Evolutionary conservation across 2,797 vertebrate species (phyloP), one percentile per base, ranked within the genome.

Genomic region (Lepilemur septentrionalis): DNA sequence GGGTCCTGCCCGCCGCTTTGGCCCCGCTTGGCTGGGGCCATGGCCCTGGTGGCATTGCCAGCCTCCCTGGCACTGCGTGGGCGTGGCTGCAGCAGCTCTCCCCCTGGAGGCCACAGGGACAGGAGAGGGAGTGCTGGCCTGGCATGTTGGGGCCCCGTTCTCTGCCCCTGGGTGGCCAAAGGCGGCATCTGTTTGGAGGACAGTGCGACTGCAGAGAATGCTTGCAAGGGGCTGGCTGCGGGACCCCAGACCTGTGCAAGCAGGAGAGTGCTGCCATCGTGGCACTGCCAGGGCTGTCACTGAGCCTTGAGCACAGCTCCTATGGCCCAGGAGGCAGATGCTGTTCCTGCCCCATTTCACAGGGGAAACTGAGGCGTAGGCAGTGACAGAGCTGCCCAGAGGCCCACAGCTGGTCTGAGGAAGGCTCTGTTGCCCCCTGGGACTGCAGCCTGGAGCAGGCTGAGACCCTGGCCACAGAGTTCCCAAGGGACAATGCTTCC

Each of bases 11-110:
- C 0, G 0, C 67, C 0, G 0, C 48, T 97, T 3, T 75, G 65
- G 83, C 32, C 90, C 93, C 52, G 97, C 98, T 98, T 4, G 0
- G 93, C 96, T 46, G 73, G 97, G 91, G 2, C 8, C 2, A 30
- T 9, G 25, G 86, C 86, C 32, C 32, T 0, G 43, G 10, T 0
- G 0, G 48, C 15, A 6, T n/a, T 0, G 23, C 10, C 10, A 1
- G 43, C 32, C 79, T 57, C 63, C 5, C 1, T 17, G 2, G 7
- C 61, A 11, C 20, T 14, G n/a, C 2, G 7, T 23, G 1, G 20
- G 41, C 0, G 5, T 18, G 9, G 50, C 46, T 6, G 12, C 23
- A 3, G 8, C 30, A 14, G 30, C 5, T 12, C 30, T 22, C 35
- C 65, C 15, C 3, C 22, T 2, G 35, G 32, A 82, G 52, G 52